Evolutionary conservation across 2,797 vertebrate genomes (phyloP).

Genomic region (Adrianichthys oophorus): DNA sequence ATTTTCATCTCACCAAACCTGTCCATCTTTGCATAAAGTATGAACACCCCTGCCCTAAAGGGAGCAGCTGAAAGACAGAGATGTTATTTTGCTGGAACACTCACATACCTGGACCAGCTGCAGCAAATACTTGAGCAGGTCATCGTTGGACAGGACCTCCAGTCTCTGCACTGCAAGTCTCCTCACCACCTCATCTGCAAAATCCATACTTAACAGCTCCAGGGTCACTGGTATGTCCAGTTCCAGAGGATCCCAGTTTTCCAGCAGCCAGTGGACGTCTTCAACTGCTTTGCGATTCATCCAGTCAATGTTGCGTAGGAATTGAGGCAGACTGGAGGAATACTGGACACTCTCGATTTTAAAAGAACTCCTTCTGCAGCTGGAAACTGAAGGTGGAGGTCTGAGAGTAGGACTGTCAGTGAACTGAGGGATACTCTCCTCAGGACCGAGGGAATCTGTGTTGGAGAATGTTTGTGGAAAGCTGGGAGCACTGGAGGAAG

Average conservation of each 20-base stretch:
- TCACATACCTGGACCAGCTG: slow-evolving; percentile 80
- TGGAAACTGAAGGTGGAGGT: background rate
- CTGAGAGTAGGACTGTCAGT: slow-evolving; percentile 1
- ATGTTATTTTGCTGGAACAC: too few relatives aligned
- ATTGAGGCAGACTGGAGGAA: slow-evolving; percentile 73
- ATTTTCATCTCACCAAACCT: too few relatives aligned
- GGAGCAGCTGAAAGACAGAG: too few relatives aligned
- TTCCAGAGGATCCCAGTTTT: slow-evolving; percentile 65
- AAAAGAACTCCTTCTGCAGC: slow-evolving; percentile 48
- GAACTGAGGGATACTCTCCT: background rate
- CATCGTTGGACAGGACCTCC: slow-evolving; percentile 75
- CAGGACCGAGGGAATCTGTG: background rate
- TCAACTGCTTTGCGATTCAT: slow-evolving; percentile 65
- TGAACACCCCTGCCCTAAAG: too few relatives aligned
- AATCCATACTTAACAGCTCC: slow-evolving; percentile 79
- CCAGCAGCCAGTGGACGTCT: slow-evolving; percentile 79
- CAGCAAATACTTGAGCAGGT: slow-evolving; percentile 78
- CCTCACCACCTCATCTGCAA: slow-evolving; percentile 74
- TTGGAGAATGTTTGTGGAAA: background rate
- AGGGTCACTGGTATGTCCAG: slow-evolving; percentile 77
- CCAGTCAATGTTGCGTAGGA: slow-evolving; percentile 75
- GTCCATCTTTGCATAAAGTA: too few relatives aligned
- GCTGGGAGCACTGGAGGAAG: background rate
- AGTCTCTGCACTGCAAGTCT: slow-evolving; percentile 74
- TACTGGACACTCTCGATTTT: slow-evolving; percentile 69